Evolutionary conservation across 2,113 vertebrate genomes (phyloP).

Genomic region (Anguilla rostrata): DNA sequence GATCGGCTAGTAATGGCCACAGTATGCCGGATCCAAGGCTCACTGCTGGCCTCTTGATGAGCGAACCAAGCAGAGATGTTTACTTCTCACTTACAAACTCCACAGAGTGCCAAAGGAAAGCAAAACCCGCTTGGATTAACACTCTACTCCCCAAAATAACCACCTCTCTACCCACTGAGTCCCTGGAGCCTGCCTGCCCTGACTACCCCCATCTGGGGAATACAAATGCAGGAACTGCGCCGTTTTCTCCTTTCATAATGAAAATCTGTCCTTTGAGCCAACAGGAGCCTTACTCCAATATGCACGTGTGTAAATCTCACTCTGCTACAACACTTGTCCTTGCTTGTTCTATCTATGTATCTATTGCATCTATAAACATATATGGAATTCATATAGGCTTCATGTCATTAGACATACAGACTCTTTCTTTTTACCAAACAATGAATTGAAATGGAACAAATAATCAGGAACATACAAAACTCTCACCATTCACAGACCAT

Average conservation of each 20-base stretch:
- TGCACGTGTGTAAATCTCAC: not conserved
- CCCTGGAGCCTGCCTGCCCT: not conserved
- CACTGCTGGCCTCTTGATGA: not conserved
- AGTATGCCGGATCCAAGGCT: not conserved
- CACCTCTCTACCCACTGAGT: not conserved
- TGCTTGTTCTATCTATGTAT: slow-evolving; percentile 29
- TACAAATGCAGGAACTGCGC: not conserved
- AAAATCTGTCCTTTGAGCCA: not conserved
- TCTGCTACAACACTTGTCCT: slow-evolving; percentile 36
- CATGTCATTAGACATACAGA: not conserved
- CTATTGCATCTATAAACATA: not conserved
- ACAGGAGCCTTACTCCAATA: slow-evolving; percentile 20
- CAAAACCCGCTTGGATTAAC: not conserved
- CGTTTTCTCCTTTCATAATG: slow-evolving; percentile 25
- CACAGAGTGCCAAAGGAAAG: not conserved
- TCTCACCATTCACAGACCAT: not conserved
- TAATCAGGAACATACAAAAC: not conserved
- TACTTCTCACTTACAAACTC: not conserved
- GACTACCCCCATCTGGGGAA: not conserved
- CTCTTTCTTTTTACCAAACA: not conserved
- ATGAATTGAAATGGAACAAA: not conserved
- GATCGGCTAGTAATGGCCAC: not conserved
- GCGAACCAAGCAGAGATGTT: not conserved
- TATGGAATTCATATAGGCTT: not conserved
- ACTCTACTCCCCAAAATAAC: not conserved